A percentile compares a stretch with the other conserved stretches of the same genome.
These are phyloP conservation scores for Emys orbicularis DNA, from an alignment of 2,797 vertebrate genomes.

Conservation along the genomic window DNA sequence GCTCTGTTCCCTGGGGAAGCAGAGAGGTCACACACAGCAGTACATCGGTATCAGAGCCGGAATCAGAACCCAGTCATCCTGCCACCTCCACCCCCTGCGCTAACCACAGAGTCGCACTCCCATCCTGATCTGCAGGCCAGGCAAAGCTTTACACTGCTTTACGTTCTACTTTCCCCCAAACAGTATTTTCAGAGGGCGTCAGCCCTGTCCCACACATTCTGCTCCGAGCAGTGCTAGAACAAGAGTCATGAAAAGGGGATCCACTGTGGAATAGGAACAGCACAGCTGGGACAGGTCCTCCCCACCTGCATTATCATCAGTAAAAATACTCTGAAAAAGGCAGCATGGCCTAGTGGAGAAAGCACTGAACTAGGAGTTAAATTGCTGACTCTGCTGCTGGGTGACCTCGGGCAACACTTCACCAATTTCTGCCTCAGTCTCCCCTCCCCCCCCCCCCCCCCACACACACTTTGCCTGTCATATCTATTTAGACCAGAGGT, in stretches of 20 bases:
- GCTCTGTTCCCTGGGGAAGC: not conserved
- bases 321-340: not conserved
- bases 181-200: not conserved
- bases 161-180: not conserved
- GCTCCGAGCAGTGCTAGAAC: not conserved
- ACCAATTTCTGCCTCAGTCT: not conserved
- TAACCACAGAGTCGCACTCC: not conserved
- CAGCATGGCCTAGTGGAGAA: not conserved
- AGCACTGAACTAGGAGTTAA: not conserved
- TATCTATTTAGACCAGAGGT: not conserved
- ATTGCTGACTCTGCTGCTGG: not conserved
- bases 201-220: not conserved
- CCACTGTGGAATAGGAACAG: not conserved
- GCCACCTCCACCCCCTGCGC: not conserved
- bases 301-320: not conserved
- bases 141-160: not conserved
- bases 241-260: not conserved
- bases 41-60: not conserved
- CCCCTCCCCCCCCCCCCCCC: not conserved
- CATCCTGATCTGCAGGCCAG: not conserved
- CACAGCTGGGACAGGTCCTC: not conserved
- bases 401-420: not conserved
- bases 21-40: not conserved
- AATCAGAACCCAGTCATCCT: not conserved
- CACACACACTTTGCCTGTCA: not conserved